phyloP scores from a whole-genome alignment of 2,888 invertebrate genomes.

The Thelaira solivaga region DNA sequence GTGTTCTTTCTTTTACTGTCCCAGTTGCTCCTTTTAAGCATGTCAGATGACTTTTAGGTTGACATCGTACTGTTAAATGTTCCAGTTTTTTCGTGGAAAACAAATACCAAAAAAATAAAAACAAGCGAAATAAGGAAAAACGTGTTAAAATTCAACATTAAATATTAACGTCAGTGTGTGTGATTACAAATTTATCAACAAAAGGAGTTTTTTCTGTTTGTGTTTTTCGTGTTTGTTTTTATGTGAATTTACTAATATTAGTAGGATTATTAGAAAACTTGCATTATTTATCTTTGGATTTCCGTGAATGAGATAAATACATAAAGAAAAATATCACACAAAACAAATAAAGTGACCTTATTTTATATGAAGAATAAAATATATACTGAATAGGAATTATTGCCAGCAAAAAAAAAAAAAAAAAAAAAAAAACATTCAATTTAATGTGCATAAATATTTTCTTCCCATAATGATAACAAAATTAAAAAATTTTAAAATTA shows the following conservation, averaged over 20 bases:
- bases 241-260: conserved; percentile 32
- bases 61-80: conserved; percentile 59
- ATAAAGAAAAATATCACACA: conserved; percentile 2
- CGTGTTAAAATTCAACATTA: conserved; percentile 40
- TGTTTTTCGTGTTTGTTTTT: background rate
- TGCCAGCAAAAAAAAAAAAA: background rate
- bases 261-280: conserved; percentile 17
- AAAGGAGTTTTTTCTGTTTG: conserved; percentile 36
- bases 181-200: conserved; percentile 31
- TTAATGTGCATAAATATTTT: no score
- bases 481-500: no score
- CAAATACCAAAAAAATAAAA: conserved; percentile 10
- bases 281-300: conserved; percentile 28
- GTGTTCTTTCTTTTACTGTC: conserved; percentile 42
- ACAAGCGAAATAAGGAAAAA: conserved; percentile 33
- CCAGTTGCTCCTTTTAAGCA: conserved; percentile 12
- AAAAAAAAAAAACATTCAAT: no score
- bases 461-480: no score
- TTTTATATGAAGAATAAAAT: conserved; percentile 18
- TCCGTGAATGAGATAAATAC: conserved; percentile 13
- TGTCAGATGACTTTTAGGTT: conserved; percentile 44
- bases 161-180: conserved; percentile 22
- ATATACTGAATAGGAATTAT: background rate
- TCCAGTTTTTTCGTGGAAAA: conserved; percentile 57
- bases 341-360: conserved; percentile 1